Percentiles rank a stretch among this genome's conserved stretches.
These are phyloP conservation scores for Rhinogobius similis DNA, from an alignment of 2,113 vertebrate species.

Conservation along the genomic window DNA sequence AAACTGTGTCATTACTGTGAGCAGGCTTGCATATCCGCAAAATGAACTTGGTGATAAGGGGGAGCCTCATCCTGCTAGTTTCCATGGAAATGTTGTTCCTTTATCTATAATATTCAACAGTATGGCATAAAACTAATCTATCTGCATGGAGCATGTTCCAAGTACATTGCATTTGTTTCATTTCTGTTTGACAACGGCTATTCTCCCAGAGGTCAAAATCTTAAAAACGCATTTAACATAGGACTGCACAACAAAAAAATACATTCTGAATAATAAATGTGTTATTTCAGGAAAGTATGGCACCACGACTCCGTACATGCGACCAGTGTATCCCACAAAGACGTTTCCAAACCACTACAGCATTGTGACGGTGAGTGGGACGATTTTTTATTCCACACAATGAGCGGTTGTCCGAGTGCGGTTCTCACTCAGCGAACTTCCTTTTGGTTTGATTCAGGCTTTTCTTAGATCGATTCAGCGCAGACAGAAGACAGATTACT, in stretches of 20 bases:
- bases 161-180: too few relatives aligned
- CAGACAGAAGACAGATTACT: background rate
- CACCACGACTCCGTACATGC: constrained; percentile 82
- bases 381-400: constrained; percentile 13
- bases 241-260: background rate
- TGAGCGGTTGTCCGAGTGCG: background rate
- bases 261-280: constrained; percentile 25
- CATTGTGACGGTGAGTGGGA: constrained; percentile 88
- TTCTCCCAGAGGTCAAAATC: too few relatives aligned
- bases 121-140: too few relatives aligned
- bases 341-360: constrained; percentile 98
- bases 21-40: too few relatives aligned
- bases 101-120: too few relatives aligned
- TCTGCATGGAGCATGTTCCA: too few relatives aligned
- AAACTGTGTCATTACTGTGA: too few relatives aligned
- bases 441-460: background rate
- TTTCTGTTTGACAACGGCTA: too few relatives aligned
- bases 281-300: constrained; percentile 84
- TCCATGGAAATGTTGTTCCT: too few relatives aligned
- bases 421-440: constrained; percentile 11
- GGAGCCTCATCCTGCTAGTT: too few relatives aligned
- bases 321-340: constrained; percentile 94
- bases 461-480: background rate
- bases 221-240: too few relatives aligned
- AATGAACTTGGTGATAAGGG: too few relatives aligned